These are phyloP conservation scores for Pseudococcus jackbeardsleyi DNA, from an alignment of 2,888 invertebrate genomes.

Conservation along the genomic window DNA sequence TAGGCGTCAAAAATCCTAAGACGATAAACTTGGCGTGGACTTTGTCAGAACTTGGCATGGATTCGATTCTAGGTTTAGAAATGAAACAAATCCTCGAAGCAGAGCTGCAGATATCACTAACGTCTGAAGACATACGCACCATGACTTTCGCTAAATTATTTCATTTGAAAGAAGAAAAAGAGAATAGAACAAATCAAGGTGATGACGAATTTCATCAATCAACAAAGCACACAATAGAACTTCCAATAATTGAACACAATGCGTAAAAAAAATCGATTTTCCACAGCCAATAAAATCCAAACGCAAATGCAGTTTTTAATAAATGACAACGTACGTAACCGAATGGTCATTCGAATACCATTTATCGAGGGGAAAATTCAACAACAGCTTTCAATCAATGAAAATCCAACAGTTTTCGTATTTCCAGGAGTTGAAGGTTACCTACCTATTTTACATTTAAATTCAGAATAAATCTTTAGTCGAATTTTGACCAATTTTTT, in stretches of 20 bases:
- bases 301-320: neutral
- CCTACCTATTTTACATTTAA: no score
- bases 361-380: neutral
- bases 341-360: neutral
- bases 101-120: conserved; percentile 89
- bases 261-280: neutral
- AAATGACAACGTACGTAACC: no score
- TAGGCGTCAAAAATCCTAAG: conserved; percentile 76
- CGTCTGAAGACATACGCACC: conserved; percentile 85
- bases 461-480: no score
- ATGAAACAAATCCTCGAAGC: conserved; percentile 92
- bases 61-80: conserved; percentile 97
- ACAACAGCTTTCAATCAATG: neutral
- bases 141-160: conserved; percentile 80
- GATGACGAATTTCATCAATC: neutral
- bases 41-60: conserved; percentile 93
- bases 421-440: neutral
- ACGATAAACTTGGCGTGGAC: conserved; percentile 79
- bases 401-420: neutral
- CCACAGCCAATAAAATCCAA: neutral
- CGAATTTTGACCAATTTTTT: no score
- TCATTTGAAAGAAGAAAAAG: conserved; percentile 69
- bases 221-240: no score
- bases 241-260: no score
- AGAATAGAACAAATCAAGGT: neutral